Conservation (phyloP, 2,888 invertebrate species). For the Melieria crassipennis region DNA sequence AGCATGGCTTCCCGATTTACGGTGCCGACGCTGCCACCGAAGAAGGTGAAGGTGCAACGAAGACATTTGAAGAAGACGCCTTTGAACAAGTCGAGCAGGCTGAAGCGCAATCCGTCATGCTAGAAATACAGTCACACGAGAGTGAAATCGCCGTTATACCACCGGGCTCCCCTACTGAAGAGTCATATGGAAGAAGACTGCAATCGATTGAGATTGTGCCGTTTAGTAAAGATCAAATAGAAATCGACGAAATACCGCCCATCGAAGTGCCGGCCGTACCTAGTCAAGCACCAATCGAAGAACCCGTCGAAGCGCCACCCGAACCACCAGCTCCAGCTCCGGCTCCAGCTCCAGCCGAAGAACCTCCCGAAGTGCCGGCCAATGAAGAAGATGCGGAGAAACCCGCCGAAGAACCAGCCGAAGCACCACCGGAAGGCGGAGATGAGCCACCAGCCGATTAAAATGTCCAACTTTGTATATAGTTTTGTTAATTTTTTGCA, state of each 20-base stretch:
- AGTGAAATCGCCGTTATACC: not conserved
- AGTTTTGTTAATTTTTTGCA: too few relatives aligned
- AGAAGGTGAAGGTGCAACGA: conserved; percentile 23
- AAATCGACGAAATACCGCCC: not conserved
- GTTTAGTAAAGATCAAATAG: not conserved
- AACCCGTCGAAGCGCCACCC: conserved; percentile 12
- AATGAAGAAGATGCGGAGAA: not conserved
- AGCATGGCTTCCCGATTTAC: conserved; percentile 33
- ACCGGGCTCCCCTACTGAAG: not conserved
- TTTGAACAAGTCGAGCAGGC: not conserved
- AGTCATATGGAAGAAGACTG: not conserved
- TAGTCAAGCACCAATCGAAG: not conserved
- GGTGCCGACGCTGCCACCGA: conserved; percentile 33
- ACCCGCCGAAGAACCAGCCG: conserved; percentile 3
- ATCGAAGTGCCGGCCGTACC: not conserved
- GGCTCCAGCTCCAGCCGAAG: not conserved
- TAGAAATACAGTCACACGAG: not conserved
- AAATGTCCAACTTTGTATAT: too few relatives aligned
- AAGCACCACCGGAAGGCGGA: not conserved
- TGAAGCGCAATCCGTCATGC: not conserved
- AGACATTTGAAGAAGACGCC: conserved; percentile 14
- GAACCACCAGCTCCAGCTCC: not conserved
- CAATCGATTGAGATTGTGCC: not conserved
- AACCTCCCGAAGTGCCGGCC: not conserved
- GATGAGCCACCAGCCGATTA: not conserved